Evolutionary conservation across 2,113 vertebrate genomes (phyloP).

Genomic region (Nothobranchius kuhntae): DNA sequence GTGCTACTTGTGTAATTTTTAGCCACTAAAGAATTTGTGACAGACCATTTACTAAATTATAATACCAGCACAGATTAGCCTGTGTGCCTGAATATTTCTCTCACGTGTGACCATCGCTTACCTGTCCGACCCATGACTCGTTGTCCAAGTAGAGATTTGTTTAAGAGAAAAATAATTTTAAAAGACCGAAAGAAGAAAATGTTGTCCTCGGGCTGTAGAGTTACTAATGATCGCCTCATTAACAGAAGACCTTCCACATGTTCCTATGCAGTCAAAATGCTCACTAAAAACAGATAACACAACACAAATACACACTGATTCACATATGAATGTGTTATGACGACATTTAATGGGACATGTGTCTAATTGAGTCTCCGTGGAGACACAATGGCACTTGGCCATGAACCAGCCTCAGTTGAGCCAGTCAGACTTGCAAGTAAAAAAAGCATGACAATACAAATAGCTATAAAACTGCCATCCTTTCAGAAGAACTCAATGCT

Average conservation of each 20-base stretch:
- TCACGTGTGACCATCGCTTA: slow-evolving; percentile 4
- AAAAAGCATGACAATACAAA: slow-evolving; percentile 32
- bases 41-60: too few relatives aligned
- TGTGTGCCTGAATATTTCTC: neutral
- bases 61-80: neutral
- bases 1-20: too few relatives aligned
- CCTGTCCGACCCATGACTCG: slow-evolving; percentile 14
- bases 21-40: neutral
- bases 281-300: slow-evolving; percentile 18
- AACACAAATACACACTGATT: slow-evolving; percentile 1
- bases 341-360: slow-evolving; percentile 56
- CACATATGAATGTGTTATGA: slow-evolving; percentile 13
- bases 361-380: slow-evolving; percentile 69
- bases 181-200: slow-evolving; percentile 13
- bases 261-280: slow-evolving; percentile 39
- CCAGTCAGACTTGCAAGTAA: slow-evolving; percentile 32
- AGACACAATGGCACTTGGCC: slow-evolving; percentile 30
- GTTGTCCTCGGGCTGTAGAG: slow-evolving; percentile 3
- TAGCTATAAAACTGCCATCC: neutral
- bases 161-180: slow-evolving; percentile 38
- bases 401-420: slow-evolving; percentile 17
- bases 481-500: neutral
- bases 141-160: slow-evolving; percentile 23
- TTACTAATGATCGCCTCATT: slow-evolving; percentile 67
- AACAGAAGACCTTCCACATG: slow-evolving; percentile 34